These are phyloP conservation scores for Drosophila buzzatii DNA, from an alignment of 2,888 invertebrate genomes.

Conservation along the genomic window DNA sequence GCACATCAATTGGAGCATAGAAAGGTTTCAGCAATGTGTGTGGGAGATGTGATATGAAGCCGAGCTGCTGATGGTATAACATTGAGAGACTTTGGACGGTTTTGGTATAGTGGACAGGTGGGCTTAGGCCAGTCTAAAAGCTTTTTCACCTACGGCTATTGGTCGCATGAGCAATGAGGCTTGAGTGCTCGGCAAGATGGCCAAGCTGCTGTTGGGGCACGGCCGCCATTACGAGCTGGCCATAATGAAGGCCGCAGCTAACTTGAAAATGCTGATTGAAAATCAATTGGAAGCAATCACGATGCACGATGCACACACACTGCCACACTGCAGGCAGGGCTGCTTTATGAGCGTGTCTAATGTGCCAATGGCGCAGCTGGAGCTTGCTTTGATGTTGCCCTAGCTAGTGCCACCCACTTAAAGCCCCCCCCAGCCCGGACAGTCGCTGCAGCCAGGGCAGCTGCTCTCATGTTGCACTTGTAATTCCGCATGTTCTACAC, in stretches of 20 bases:
- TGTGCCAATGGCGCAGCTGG: constrained; percentile 27
- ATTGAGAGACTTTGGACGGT: neutral
- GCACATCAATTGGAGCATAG: constrained; percentile 18
- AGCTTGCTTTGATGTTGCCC: neutral
- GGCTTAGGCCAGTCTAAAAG: constrained; percentile 33
- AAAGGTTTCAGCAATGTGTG: constrained; percentile 11
- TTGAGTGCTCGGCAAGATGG: constrained; percentile 35
- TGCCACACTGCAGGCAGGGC: no score
- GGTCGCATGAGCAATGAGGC: constrained; percentile 41
- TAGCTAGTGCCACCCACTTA: neutral
- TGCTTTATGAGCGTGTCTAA: constrained; percentile 50
- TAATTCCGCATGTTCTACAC: constrained; percentile 65
- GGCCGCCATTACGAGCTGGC: constrained; percentile 13
- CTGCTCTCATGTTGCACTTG: constrained; percentile 58
- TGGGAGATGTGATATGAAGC: constrained; percentile 13
- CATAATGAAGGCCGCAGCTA: constrained; percentile 40
- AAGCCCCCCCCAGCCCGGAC: neutral
- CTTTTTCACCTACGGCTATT: constrained; percentile 30
- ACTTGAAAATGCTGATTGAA: constrained; percentile 62
- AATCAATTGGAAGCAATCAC: constrained; percentile 62
- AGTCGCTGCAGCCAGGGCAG: constrained; percentile 23
- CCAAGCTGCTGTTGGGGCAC: no score
- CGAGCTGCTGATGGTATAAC: neutral
- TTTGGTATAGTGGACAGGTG: neutral
- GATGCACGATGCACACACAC: constrained; percentile 34